Conservation (phyloP, 2,797 vertebrate genomes). For the Rhinogobio ventralis region DNA sequence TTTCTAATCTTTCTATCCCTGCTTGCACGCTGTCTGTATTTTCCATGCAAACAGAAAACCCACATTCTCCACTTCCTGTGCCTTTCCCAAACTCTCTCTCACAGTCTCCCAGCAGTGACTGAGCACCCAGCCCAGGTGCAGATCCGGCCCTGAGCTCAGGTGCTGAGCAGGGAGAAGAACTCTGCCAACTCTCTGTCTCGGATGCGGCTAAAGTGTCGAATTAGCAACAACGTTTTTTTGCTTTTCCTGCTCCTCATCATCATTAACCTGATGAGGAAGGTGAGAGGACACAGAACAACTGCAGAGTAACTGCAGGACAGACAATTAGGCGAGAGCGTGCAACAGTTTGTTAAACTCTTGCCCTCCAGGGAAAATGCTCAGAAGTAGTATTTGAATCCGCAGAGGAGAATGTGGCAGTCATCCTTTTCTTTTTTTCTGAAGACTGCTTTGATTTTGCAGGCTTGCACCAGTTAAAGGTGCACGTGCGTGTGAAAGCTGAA, state of each 20-base stretch:
- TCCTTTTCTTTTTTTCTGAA: slow-evolving; percentile 13
- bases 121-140: slow-evolving; percentile 43
- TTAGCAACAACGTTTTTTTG: slow-evolving; percentile 49
- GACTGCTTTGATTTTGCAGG: slow-evolving; percentile 14
- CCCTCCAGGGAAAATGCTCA: not conserved
- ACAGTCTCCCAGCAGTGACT: not conserved
- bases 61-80: not conserved
- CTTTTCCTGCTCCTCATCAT: slow-evolving; percentile 36
- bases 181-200: slow-evolving; percentile 41
- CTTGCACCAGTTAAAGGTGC: slow-evolving; percentile 7
- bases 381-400: not conserved
- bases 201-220: slow-evolving; percentile 53
- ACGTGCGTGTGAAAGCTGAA: not conserved
- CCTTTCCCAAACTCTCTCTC: not conserved
- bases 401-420: slow-evolving; percentile 1
- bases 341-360: slow-evolving; percentile 1
- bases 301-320: slow-evolving; percentile 21
- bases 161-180: slow-evolving; percentile 56
- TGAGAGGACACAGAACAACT: slow-evolving; percentile 28
- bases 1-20: not conserved
- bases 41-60: not conserved
- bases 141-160: slow-evolving; percentile 48
- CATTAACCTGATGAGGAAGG: slow-evolving; percentile 53
- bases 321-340: not conserved
- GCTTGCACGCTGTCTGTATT: not conserved